A percentile compares a stretch with the other conserved stretches of the same genome.
Evolutionary conservation across 2,888 invertebrate genomes (phyloP).

Genomic region (Ecliptopera silaceata): DNA sequence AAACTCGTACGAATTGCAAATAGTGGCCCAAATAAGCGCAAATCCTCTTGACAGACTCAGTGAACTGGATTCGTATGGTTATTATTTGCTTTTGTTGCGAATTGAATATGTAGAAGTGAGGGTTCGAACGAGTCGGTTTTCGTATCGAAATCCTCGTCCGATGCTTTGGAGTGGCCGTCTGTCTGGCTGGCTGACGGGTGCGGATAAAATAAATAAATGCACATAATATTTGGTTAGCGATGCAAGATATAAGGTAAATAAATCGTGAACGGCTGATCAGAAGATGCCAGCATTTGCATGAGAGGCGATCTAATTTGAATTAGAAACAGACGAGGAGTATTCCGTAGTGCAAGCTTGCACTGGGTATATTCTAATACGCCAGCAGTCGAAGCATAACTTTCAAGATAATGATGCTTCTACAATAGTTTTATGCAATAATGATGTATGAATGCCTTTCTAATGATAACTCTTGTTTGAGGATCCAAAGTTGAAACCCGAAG

Average conservation of each 20-base stretch:
- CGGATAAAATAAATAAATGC: conserved; percentile 73
- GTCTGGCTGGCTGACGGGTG: conserved; percentile 49
- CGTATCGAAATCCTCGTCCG: conserved; percentile 50
- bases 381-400: conserved; percentile 44
- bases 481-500: conserved; percentile 35
- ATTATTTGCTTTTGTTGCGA: conserved; percentile 40
- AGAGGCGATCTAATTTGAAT: conserved; percentile 62
- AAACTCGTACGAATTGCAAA: conserved; percentile 61
- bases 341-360: conserved; percentile 6
- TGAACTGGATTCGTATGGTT: conserved; percentile 42
- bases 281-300: conserved; percentile 60
- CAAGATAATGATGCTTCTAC: conserved; percentile 42
- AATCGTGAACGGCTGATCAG: conserved; percentile 51
- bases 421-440: conserved; percentile 47
- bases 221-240: conserved; percentile 76
- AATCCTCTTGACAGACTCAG: conserved; percentile 66
- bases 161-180: conserved; percentile 48
- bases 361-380: conserved; percentile 38
- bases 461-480: conserved; percentile 57
- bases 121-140: conserved; percentile 42
- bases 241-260: conserved; percentile 59
- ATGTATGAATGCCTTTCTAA: conserved; percentile 60
- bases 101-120: conserved; percentile 59
- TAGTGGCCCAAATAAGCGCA: conserved; percentile 66
- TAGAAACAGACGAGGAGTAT: conserved; percentile 46